Base-by-base conservation (phyloP, 2,797 vertebrate species). In the Botia kubotai region DNA sequence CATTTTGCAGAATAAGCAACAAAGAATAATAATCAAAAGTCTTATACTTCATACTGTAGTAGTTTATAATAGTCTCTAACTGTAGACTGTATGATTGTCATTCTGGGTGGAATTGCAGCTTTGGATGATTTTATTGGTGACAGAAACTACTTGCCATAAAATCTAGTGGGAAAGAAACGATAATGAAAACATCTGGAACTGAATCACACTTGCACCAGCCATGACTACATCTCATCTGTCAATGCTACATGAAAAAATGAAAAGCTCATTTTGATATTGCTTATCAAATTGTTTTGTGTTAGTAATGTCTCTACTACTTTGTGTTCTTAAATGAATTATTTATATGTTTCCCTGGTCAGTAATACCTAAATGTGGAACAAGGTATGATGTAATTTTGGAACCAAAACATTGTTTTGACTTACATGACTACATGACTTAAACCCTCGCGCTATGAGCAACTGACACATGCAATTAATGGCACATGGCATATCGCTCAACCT, bases 391-490 rank as follows among this genome's bases (percentile, higher is more conserved):
- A 39, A 50, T 14, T 50, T 50, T 3, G 6, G 48, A 50, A 48
- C 46, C 8, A 10, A 50, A 50, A 4, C 3, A 13, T 14, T 14
- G 0, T 50, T 16, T 50, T 50, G 13, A 6, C 36, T 8, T 6
- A 39, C 36, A 50, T 50, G 14, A 2, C 43, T 33, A 16, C 10
- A 50, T 63, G 62, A 50, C 1, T 39, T 39, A 39, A 39, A 39
- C 8, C 5, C 6, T 50, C 23, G 23, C 48, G 21, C 23, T 48
- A 17, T 60, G 14, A 62, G 57, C 11, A 63, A 63, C 48, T 14
- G 0, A 50, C 72, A 60, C 72, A 50, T 74, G 39, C 13, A 48
- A 48, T 63, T 13, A 62, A 48, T 46, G 50, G 39, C 39, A 74
- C 14, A 52, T 52, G 14, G 14, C 48, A 52, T 17, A 50, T 52